phyloP scores from a whole-genome alignment of 2,113 vertebrate species.

The Catharus bicknelli region DNA sequence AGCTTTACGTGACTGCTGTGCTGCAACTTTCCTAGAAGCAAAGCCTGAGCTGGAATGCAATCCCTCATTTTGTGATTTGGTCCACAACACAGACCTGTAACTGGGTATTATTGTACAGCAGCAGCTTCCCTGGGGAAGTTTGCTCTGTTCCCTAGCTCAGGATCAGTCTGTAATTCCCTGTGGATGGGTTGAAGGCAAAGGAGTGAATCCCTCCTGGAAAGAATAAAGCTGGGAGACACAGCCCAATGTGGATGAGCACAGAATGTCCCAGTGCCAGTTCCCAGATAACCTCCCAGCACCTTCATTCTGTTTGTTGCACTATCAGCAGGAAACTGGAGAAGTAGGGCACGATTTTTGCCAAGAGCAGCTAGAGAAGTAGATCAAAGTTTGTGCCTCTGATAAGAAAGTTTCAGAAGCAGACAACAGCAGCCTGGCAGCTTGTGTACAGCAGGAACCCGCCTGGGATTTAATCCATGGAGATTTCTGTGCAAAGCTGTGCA shows the following conservation, averaged over 20 bases:
- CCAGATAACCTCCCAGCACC: slow-evolving; percentile 52
- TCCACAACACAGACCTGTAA: background rate
- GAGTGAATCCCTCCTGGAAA: background rate
- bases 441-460: background rate
- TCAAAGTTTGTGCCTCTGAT: slow-evolving; percentile 44
- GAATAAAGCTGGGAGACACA: background rate
- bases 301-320: slow-evolving; percentile 25
- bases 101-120: background rate
- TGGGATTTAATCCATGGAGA: slow-evolving; percentile 1
- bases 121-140: background rate
- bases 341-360: slow-evolving; percentile 49
- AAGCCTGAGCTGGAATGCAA: background rate
- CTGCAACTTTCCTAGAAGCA: background rate
- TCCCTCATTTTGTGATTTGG: background rate
- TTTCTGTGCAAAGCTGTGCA: background rate
- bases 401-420: slow-evolving; percentile 30
- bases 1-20: background rate
- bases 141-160: background rate
- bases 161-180: background rate
- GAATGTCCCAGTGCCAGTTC: background rate
- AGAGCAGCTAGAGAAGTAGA: slow-evolving; percentile 33
- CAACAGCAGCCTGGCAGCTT: slow-evolving; percentile 1
- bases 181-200: background rate
- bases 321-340: slow-evolving; percentile 50
- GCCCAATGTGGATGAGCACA: background rate